Evolutionary conservation across 1,140 invertebrate species (phyloP).

Genomic region (Drosophila ercepeae): DNA sequence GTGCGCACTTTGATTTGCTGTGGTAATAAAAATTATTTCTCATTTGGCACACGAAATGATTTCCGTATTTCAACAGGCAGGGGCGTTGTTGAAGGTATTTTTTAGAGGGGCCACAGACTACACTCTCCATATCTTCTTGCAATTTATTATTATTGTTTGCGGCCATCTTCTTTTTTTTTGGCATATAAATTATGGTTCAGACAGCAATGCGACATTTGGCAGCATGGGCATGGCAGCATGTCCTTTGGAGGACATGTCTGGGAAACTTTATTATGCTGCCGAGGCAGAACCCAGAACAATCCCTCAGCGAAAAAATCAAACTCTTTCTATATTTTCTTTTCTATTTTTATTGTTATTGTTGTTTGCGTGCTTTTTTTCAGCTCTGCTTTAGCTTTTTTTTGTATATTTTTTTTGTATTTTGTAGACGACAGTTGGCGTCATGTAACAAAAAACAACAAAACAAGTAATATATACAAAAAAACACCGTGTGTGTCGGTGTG

Average conservation of each 20-base stretch:
- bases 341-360: constrained; percentile 46
- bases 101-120: neutral
- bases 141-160: constrained; percentile 29
- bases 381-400: constrained; percentile 23
- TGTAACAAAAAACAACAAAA: constrained; percentile 53
- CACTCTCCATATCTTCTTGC: neutral
- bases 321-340: constrained; percentile 30
- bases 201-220: constrained; percentile 33
- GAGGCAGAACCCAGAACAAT: constrained; percentile 8
- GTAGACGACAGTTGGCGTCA: constrained; percentile 48
- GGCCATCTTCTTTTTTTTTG: neutral
- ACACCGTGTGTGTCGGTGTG: neutral
- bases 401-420: constrained; percentile 19
- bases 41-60: constrained; percentile 61
- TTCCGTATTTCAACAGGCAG: constrained; percentile 48
- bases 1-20: constrained; percentile 70
- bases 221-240: neutral
- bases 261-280: constrained; percentile 31
- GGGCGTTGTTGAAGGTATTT: constrained; percentile 28
- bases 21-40: constrained; percentile 67
- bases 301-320: constrained; percentile 20
- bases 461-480: constrained; percentile 39
- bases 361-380: constrained; percentile 44
- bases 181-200: constrained; percentile 28
- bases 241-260: constrained; percentile 35